Evolutionary conservation across 2,113 vertebrate genomes (phyloP).

Genomic region (Macrotis lagotis): DNA sequence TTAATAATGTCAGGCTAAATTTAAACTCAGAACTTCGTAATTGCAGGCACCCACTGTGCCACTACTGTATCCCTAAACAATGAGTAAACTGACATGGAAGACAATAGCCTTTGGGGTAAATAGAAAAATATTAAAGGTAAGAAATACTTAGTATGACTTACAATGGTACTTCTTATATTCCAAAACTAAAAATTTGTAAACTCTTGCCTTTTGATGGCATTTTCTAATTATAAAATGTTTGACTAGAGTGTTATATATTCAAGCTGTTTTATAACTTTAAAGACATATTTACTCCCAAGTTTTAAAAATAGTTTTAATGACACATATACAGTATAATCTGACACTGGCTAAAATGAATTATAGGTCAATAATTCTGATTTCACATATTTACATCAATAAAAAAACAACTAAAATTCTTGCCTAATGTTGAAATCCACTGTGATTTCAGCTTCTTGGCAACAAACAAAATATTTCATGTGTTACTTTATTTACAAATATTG

Average conservation of each 20-base stretch:
- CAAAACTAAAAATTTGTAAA: neutral
- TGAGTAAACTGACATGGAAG: neutral
- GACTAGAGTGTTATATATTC: neutral
- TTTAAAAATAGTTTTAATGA: conserved; percentile 46
- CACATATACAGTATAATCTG: conserved; percentile 1
- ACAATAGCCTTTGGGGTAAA: neutral
- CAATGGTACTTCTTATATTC: neutral
- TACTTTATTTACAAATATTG: neutral
- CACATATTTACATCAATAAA: neutral
- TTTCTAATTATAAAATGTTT: neutral
- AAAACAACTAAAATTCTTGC: neutral
- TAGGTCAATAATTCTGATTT: conserved; percentile 27
- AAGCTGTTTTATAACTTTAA: neutral
- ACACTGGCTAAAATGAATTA: conserved; percentile 1
- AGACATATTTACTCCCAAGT: neutral
- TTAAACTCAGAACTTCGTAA: neutral
- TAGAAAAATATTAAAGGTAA: neutral
- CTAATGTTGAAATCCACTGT: neutral
- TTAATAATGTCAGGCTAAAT: neutral
- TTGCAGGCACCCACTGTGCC: neutral
- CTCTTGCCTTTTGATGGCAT: neutral
- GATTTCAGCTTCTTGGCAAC: neutral
- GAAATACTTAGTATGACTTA: neutral
- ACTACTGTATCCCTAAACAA: neutral
- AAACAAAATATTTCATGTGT: neutral